Evolutionary conservation across 2,888 invertebrate genomes (phyloP).

Genomic region (Eudasyphora cyanicolor): DNA sequence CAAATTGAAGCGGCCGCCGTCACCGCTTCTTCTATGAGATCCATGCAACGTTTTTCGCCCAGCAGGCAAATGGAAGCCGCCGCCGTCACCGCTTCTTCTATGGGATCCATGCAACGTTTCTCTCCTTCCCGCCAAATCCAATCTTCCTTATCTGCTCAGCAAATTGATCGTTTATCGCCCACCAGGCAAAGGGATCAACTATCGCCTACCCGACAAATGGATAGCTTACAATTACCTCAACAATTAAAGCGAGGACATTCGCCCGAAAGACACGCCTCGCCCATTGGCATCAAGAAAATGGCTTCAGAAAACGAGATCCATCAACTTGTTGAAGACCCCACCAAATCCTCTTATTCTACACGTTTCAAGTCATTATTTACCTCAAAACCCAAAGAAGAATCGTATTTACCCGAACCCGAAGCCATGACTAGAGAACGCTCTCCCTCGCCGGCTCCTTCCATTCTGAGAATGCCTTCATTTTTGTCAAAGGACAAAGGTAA

Average conservation of each 20-base stretch:
- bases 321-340: conserved; percentile 19
- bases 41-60: not conserved
- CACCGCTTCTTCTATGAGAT: no score
- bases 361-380: conserved; percentile 76
- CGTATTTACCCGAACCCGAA: not conserved
- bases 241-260: conserved; percentile 75
- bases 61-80: not conserved
- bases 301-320: not conserved
- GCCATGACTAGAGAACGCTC: conserved; percentile 66
- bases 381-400: conserved; percentile 65
- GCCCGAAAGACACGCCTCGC: conserved; percentile 72
- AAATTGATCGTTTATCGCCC: not conserved
- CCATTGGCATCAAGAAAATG: conserved; percentile 68
- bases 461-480: conserved; percentile 9
- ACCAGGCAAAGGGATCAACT: not conserved
- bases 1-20: not conserved
- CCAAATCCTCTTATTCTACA: conserved; percentile 74
- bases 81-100: not conserved
- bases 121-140: not conserved
- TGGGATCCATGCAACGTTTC: not conserved
- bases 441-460: conserved; percentile 57
- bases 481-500: not conserved
- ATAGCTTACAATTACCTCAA: conserved; percentile 67
- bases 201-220: conserved; percentile 48
- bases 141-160: not conserved